phyloP scores from a whole-genome alignment of 2,113 vertebrate genomes.

The Cebidichthys violaceus region DNA sequence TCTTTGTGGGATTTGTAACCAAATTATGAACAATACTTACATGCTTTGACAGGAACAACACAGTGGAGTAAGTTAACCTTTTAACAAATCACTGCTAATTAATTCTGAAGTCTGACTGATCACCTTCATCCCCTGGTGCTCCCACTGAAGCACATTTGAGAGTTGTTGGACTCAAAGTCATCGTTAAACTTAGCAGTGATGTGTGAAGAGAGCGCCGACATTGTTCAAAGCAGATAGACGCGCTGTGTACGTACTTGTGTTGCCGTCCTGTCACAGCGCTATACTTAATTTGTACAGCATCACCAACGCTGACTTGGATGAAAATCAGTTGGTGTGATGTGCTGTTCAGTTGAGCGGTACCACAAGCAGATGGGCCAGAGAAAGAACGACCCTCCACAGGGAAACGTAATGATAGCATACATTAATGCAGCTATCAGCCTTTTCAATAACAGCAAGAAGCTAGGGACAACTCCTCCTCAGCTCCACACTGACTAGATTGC shows the following conservation, averaged over 20 bases:
- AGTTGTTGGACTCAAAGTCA: conserved; percentile 20
- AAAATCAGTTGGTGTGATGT: conserved; percentile 22
- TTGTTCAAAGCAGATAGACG: conserved; percentile 29
- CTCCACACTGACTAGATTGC: conserved; percentile 26
- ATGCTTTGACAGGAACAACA: conserved; percentile 14
- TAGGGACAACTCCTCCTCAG: conserved; percentile 29
- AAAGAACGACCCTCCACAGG: conserved; percentile 44
- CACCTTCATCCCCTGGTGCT: conserved; percentile 35
- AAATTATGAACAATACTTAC: not conserved
- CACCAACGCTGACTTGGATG: conserved; percentile 30
- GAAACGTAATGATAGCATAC: conserved; percentile 63
- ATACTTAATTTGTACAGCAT: conserved; percentile 27
- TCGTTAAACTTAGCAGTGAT: conserved; percentile 18
- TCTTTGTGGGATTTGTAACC: not conserved
- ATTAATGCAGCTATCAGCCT: conserved; percentile 61
- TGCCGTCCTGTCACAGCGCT: conserved; percentile 10
- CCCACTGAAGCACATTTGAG: conserved; percentile 25
- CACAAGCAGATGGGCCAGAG: conserved; percentile 59
- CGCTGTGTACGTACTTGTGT: not conserved
- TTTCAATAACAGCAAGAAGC: conserved; percentile 44
- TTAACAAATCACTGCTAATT: conserved; percentile 42
- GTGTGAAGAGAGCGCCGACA: conserved; percentile 33
- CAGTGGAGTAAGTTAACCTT: conserved; percentile 6
- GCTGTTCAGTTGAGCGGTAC: conserved; percentile 22
- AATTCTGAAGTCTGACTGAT: conserved; percentile 56